A percentile compares a stretch with the other conserved stretches of the same genome.
Evolutionary conservation across 2,113 vertebrate genomes (phyloP).

Genomic region (Carlito syrichta): DNA sequence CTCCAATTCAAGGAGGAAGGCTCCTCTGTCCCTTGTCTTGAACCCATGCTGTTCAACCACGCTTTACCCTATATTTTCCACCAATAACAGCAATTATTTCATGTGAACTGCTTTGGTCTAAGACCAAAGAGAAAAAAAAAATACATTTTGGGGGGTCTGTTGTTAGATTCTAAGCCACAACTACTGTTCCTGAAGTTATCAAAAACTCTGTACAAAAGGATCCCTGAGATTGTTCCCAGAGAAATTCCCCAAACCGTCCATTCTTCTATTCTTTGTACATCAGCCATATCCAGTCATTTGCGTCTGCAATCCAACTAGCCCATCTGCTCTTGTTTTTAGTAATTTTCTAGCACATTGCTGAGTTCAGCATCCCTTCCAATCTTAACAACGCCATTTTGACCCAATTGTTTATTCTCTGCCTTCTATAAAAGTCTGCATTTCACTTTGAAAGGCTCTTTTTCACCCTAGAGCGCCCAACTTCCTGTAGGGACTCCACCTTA

Average conservation of each 20-base stretch:
- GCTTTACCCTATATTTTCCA: accelerated
- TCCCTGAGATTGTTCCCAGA: neutral
- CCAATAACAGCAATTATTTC: neutral
- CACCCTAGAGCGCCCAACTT: neutral
- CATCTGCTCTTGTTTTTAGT: neutral
- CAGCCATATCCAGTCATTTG: neutral
- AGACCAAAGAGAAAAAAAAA: neutral
- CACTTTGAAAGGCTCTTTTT: neutral
- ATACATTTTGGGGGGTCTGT: neutral
- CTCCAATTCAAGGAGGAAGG: neutral
- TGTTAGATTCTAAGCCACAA: neutral
- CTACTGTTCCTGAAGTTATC: neutral
- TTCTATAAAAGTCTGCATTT: neutral
- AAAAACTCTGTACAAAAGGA: neutral
- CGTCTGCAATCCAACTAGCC: neutral
- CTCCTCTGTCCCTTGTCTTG: accelerated
- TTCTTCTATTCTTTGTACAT: neutral
- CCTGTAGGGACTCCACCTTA: accelerated
- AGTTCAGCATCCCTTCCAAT: neutral
- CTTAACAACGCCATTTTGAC: neutral
- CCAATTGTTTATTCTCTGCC: neutral
- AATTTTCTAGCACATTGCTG: neutral
- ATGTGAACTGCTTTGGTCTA: neutral
- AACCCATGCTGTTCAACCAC: accelerated
- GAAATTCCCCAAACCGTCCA: neutral